Base-by-base conservation (phyloP, 1,140 invertebrate genomes). In the Trachymyrmex cornetzi region DNA sequence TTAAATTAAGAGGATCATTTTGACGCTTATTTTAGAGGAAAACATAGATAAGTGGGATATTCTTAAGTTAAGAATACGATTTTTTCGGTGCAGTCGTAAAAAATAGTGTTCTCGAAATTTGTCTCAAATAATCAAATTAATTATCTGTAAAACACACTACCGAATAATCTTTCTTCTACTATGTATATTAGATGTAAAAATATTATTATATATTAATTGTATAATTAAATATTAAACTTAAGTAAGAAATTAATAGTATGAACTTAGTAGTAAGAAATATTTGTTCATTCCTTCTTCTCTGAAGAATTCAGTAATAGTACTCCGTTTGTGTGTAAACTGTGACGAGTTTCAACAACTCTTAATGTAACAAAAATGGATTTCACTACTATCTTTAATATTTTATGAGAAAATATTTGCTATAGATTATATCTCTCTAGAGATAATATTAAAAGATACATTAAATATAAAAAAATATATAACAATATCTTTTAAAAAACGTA, bases 321-420 rank as follows among this genome's bases (percentile, higher is more conserved):
- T 64, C 19, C 30, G 1, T 66, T 55, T 55, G 34, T 6, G 34
- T 38, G 34, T 38, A 19, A 34, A 7, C 16, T 34, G 7, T n/a
- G 9, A 66, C 27, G 9, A 22, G 4, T 66, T 66, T 34, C 4
- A 66, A 66, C 63, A 63, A 63, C 7, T 24, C 1, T 66, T 66
- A 66, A 66, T n/a, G n/a, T 30, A 63, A 16, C 30, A 34, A 66
- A 66, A 66, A 38, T 30, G 5, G 30, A n/a, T 66, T 66, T 66
- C 7, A 66, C 19, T 66, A n/a, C 3, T 34, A 66, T 66, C 3
- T 38, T 5, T 2, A n/a, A 38, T 66, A 66, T 14, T 66, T 66
- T 66, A 7, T 66, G 11, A 66, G 19, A 66, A 38, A 38, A 38
- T 4, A 38, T 66, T 66, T 66, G 12, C 5, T 38, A 5, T 44